Evolutionary conservation across 2,797 vertebrate species (phyloP), one percentile per base, ranked within the genome.

Genomic region (Argya squamiceps): DNA sequence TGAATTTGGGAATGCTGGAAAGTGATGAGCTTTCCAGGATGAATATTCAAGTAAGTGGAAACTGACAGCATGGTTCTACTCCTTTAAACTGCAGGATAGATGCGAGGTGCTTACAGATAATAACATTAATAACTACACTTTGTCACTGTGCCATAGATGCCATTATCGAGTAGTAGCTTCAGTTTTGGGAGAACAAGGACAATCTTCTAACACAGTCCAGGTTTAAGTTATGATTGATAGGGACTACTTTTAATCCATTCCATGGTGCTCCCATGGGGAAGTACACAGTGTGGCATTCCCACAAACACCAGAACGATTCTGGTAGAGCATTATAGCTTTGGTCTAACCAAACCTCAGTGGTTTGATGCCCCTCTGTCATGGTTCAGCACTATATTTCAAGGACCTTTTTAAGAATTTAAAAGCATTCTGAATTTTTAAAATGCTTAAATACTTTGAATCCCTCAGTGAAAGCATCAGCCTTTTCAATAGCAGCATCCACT

Each of bases 271-370:
- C 55, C 34, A 3, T 2, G 3, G 11, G 32, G 44, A 84, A 44
- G 3, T 5, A 34, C 1, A 34, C 2, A 23, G 27, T 1, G 2
- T 11, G 27, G 3, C 30, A 44, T 62, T 84, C 53, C 36, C 4
- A 50, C 11, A 41, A 63, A n/a, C 36, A 65, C 60, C 41, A 73
- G 50, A 13, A 36, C 1, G 2, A 10, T 24, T 55, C 60, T 76
- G 26, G 18, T 76, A 24, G 3, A 89, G 15, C 14, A 41, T 12
- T 32, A 65, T 1, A 24, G 27, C 22, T 92, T 49, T 23, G 70
- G 6, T 63, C 49, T 63, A 89, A 63, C 7, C 32, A 63, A 89
- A 73, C 10, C 30, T 27, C 0, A 87, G n/a, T 2, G 15, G 26
- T 34, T 63, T 70, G 17, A 10, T 64, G 34, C 14, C 41, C 60